Conservation (phyloP, 2,113 vertebrate genomes). For the Plestiodon gilberti region DNA sequence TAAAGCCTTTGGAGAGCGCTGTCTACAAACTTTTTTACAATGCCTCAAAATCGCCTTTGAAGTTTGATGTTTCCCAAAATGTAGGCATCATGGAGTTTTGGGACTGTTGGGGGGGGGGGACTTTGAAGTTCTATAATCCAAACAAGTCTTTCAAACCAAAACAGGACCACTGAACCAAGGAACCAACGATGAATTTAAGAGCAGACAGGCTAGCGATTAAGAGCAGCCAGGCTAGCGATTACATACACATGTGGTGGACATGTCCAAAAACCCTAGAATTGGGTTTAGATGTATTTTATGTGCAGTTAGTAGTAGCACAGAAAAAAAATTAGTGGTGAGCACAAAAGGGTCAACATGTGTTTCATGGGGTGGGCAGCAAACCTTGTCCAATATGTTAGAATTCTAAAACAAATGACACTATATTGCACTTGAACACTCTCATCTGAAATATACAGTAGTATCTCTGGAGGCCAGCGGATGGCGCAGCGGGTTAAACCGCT, state of each 20-base stretch:
- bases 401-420: no score
- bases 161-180: not conserved
- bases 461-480: no score
- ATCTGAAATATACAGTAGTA: no score
- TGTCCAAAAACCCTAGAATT: not conserved
- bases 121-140: not conserved
- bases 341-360: not conserved
- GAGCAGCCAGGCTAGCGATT: not conserved
- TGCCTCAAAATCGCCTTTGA: conserved; percentile 1
- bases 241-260: not conserved
- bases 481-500: no score
- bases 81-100: not conserved
- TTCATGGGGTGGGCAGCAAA: not conserved
- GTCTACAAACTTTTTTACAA: conserved; percentile 13
- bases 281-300: not conserved
- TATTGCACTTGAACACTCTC: no score
- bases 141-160: not conserved
- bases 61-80: conserved; percentile 1
- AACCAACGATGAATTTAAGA: not conserved
- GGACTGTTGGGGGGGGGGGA: not conserved
- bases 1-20: conserved; percentile 8
- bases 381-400: no score
- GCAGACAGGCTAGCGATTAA: not conserved
- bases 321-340: no score
- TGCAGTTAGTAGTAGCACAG: not conserved